phyloP scores from a whole-genome alignment of 2,888 invertebrate species.

The Cryptophagus acutangulus region DNA sequence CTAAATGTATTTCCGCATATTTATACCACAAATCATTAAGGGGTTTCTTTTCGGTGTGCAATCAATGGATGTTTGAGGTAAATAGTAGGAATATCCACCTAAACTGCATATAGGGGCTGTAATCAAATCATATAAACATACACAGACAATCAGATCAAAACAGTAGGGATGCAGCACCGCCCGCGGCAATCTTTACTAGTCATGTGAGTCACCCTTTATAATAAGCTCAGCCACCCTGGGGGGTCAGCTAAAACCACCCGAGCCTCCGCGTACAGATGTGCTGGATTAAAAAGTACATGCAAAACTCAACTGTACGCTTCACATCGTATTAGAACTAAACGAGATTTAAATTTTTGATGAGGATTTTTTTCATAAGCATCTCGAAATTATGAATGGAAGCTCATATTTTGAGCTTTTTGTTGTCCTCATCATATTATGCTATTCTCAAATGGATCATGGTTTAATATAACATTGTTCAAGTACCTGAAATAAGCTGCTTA shows the following conservation, averaged over 20 bases:
- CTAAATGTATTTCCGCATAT: no score
- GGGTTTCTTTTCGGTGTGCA: no score
- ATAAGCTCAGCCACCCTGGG: slow-evolving; percentile 11
- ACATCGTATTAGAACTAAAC: neutral
- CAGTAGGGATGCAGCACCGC: slow-evolving; percentile 18
- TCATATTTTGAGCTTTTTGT: no score
- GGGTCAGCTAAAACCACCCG: slow-evolving; percentile 5
- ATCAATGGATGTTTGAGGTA: no score
- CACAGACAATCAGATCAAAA: slow-evolving; percentile 16
- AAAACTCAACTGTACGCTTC: neutral
- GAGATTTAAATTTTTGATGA: slow-evolving; percentile 1
- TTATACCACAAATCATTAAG: no score
- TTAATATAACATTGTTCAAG: no score
- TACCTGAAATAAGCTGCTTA: no score
- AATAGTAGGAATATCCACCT: no score
- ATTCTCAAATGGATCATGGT: no score
- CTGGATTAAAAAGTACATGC: neutral
- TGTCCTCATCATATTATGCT: no score
- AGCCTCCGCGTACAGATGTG: neutral
- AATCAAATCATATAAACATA: slow-evolving; percentile 19
- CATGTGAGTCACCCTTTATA: slow-evolving; percentile 14
- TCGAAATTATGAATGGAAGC: no score
- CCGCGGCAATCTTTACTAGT: slow-evolving; percentile 12
- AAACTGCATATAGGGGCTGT: no score
- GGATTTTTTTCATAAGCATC: neutral